A percentile compares a stretch with the other conserved stretches of the same genome.
These are phyloP conservation scores for Drosophila triauraria DNA, from an alignment of 1,140 invertebrate species.

Conservation along the genomic window DNA sequence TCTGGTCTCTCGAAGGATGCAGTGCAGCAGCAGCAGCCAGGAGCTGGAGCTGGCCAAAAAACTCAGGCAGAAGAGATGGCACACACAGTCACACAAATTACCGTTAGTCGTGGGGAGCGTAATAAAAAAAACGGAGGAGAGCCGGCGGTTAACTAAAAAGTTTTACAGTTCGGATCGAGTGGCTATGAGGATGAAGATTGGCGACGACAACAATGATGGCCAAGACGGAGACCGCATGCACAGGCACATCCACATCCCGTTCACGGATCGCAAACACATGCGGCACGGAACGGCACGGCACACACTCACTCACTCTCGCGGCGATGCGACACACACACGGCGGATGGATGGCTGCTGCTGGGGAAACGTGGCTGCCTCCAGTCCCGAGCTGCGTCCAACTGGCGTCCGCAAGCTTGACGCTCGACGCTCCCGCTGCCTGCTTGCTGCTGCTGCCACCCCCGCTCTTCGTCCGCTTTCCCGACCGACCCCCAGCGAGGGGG, in stretches of 20 bases:
- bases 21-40: conserved; percentile 9
- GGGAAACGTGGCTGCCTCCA: conserved; percentile 45
- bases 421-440: conserved; percentile 10
- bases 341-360: conserved; percentile 19
- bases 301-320: conserved; percentile 19
- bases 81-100: conserved; percentile 1
- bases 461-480: conserved; percentile 17
- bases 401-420: conserved; percentile 40
- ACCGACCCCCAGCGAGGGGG: conserved; percentile 10
- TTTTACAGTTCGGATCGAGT: conserved; percentile 4
- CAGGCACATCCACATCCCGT: conserved; percentile 22
- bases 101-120: conserved; percentile 14
- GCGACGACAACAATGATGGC: neutral
- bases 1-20: conserved; percentile 2
- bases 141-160: conserved; percentile 12
- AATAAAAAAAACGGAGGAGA: conserved; percentile 8
- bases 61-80: neutral
- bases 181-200: conserved; percentile 6
- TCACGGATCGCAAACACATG: conserved; percentile 27
- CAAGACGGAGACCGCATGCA: conserved; percentile 11
- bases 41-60: neutral
- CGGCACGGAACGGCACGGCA: conserved; percentile 20
- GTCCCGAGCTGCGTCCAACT: conserved; percentile 48
- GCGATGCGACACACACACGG: conserved; percentile 22
- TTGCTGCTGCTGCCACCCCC: conserved; percentile 4